Conservation (phyloP, 2,797 vertebrate genomes). For the Sorex maritimensis region DNA sequence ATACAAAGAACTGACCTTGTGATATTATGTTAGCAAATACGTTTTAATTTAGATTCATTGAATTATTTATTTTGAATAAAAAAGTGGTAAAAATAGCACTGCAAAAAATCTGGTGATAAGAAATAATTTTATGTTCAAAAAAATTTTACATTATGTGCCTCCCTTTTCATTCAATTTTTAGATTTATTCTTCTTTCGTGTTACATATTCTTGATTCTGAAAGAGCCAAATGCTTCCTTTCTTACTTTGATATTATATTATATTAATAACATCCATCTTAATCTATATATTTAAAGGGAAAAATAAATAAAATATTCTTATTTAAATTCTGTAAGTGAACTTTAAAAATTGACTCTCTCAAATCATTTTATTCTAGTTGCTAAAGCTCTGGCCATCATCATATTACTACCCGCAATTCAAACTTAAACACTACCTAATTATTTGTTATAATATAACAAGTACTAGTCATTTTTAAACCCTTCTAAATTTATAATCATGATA, state of each 20-base stretch:
- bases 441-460: neutral
- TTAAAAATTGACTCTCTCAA: neutral
- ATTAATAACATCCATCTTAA: neutral
- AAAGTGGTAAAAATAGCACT: neutral
- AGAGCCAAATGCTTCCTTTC: neutral
- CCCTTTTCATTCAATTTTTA: neutral
- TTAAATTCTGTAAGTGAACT: neutral
- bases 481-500: neutral
- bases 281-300: neutral
- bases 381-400: neutral
- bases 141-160: neutral
- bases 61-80: neutral
- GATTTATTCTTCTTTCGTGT: neutral
- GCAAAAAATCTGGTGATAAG: neutral
- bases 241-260: neutral
- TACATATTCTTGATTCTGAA: neutral
- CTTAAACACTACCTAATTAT: neutral
- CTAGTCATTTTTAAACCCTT: neutral
- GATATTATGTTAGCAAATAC: neutral
- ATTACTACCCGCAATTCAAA: neutral
- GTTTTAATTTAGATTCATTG: neutral
- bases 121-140: neutral
- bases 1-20: neutral
- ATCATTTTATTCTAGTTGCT: neutral
- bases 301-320: neutral